Percentiles rank a stretch among this genome's conserved stretches.
Conservation (phyloP, 2,113 vertebrate genomes). For the Epinephelus fuscoguttatus region DNA sequence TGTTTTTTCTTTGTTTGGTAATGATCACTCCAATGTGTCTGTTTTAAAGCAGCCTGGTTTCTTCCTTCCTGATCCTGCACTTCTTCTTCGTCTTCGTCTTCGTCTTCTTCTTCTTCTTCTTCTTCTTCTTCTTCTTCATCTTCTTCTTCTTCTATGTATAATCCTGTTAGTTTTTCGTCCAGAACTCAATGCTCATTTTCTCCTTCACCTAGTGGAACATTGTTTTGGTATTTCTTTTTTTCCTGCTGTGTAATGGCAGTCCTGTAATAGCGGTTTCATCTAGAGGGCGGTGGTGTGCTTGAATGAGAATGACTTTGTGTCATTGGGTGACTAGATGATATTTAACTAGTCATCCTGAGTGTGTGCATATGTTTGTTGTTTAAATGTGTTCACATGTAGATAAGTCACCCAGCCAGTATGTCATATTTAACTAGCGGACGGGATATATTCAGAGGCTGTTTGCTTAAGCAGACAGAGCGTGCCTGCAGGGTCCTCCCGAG, state of each 20-base stretch:
- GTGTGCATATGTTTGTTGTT: conserved; percentile 14
- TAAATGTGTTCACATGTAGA: conserved; percentile 40
- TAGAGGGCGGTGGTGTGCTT: not conserved
- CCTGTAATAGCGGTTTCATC: not conserved
- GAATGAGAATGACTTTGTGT: not conserved
- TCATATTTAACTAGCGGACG: conserved; percentile 57
- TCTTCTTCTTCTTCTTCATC: too few relatives aligned
- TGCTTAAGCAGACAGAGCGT: conserved; percentile 60
- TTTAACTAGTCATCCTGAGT: conserved; percentile 31
- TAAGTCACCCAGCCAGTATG: conserved; percentile 14
- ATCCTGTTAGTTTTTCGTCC: not conserved
- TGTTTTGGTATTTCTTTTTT: not conserved
- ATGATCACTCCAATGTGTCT: not conserved
- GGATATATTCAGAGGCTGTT: conserved; percentile 47
- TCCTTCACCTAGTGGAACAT: not conserved
- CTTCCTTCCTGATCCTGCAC: not conserved
- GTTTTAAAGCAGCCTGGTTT: not conserved
- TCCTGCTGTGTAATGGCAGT: not conserved
- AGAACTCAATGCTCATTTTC: not conserved
- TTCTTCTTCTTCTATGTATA: not conserved
- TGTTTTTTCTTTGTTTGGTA: too few relatives aligned
- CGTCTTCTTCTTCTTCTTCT: too few relatives aligned
- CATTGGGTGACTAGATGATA: conserved; percentile 34
- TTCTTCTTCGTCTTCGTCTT: too few relatives aligned
- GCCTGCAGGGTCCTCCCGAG: conserved; percentile 50